Percentiles rank a stretch among this genome's conserved stretches.
Conservation (phyloP, 2,797 vertebrate species). For the Sebastiscus albofasciatus region DNA sequence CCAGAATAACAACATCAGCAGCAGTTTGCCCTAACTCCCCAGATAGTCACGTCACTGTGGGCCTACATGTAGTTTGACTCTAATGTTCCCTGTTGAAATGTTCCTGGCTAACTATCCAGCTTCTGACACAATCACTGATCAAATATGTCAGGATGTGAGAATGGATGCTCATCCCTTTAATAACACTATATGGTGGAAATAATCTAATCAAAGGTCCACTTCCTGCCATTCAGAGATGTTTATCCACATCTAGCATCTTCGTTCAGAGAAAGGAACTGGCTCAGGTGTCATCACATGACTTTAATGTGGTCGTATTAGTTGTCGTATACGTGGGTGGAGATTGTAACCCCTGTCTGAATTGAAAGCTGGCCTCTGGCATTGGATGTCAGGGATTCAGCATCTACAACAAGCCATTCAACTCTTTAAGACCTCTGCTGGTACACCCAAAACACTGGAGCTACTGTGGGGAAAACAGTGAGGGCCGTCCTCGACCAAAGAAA, state of each 20-base stretch:
- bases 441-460: background rate
- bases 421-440: background rate
- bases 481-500: no score
- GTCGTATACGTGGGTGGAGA: background rate
- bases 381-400: background rate
- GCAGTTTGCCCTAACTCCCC: constrained; percentile 12
- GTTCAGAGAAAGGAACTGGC: background rate
- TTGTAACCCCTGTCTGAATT: background rate
- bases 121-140: constrained; percentile 1
- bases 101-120: background rate
- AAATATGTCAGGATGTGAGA: background rate
- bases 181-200: background rate
- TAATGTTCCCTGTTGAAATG: background rate
- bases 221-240: background rate
- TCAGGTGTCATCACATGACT: background rate
- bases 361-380: background rate
- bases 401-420: background rate
- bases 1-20: constrained; percentile 20
- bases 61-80: background rate
- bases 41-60: background rate
- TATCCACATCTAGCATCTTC: background rate
- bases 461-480: background rate
- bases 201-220: background rate
- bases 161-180: background rate
- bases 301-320: background rate